These are phyloP conservation scores for Carassius carassius DNA, from an alignment of 2,113 vertebrate species.

Conservation along the genomic window DNA sequence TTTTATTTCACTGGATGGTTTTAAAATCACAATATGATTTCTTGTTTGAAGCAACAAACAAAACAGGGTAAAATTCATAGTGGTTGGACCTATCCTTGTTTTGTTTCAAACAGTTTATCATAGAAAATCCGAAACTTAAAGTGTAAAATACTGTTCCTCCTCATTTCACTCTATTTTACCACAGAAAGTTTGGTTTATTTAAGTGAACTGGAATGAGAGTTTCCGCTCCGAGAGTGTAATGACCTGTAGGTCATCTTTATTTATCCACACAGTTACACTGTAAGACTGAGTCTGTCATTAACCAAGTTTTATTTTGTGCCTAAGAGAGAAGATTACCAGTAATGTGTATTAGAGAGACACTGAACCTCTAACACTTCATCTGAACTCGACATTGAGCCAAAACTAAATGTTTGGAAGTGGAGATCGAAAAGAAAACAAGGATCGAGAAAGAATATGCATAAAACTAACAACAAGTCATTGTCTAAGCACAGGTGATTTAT, in stretches of 20 bases:
- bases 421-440: no score
- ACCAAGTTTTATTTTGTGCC: constrained; percentile 36
- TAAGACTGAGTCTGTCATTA: constrained; percentile 55
- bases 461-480: no score
- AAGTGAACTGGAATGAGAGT: constrained; percentile 46
- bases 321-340: not conserved
- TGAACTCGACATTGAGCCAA: no score
- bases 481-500: no score
- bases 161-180: not conserved
- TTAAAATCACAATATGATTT: not conserved
- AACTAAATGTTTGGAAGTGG: no score
- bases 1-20: not conserved
- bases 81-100: not conserved
- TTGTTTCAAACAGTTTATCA: not conserved
- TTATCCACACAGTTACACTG: constrained; percentile 55
- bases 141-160: not conserved
- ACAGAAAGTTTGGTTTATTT: constrained; percentile 1
- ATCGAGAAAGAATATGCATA: no score
- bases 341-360: not conserved
- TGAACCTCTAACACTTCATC: no score
- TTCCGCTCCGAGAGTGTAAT: constrained; percentile 40
- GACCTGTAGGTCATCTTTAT: constrained; percentile 60
- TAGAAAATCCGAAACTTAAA: not conserved
- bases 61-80: not conserved
- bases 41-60: not conserved